Percentiles rank a stretch among this genome's conserved stretches.
phyloP scores from a whole-genome alignment of 2,797 vertebrate genomes.

The Gallirallus australis region DNA sequence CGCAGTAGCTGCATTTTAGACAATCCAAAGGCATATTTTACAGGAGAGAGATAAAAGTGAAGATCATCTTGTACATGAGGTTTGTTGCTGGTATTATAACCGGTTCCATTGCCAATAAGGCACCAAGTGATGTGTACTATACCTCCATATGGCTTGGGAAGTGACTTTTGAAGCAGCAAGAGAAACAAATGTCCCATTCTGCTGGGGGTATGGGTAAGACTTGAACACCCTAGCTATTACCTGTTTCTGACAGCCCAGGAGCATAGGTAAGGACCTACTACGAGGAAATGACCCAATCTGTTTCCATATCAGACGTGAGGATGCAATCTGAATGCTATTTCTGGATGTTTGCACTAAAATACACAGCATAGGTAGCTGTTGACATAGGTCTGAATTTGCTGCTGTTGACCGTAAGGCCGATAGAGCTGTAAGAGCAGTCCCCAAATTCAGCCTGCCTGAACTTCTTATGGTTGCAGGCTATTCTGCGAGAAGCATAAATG shows the following conservation, averaged over 20 bases:
- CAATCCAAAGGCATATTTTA: not conserved
- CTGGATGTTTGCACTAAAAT: not conserved
- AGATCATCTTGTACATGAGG: not conserved
- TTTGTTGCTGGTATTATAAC: not conserved
- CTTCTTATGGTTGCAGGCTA: not conserved
- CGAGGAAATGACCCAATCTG: not conserved
- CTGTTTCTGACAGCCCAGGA: not conserved
- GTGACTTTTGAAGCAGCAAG: not conserved
- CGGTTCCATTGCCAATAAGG: not conserved
- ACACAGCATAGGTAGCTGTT: rapidly evolving
- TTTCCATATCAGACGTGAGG: rapidly evolving
- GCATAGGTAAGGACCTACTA: not conserved
- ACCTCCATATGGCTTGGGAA: not conserved
- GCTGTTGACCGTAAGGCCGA: rapidly evolving
- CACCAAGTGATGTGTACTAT: not conserved
- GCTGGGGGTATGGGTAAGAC: not conserved
- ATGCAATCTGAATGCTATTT: not conserved
- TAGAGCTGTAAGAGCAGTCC: not conserved
- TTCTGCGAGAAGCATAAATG: not conserved
- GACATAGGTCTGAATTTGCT: not conserved
- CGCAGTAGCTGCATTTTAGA: not conserved
- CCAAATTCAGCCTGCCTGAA: not conserved
- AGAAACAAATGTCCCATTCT: not conserved
- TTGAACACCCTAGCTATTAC: not conserved
- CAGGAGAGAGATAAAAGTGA: not conserved